Evolutionary conservation across 2,797 vertebrate genomes (phyloP).

Genomic region (Peromyscus melanophrys): DNA sequence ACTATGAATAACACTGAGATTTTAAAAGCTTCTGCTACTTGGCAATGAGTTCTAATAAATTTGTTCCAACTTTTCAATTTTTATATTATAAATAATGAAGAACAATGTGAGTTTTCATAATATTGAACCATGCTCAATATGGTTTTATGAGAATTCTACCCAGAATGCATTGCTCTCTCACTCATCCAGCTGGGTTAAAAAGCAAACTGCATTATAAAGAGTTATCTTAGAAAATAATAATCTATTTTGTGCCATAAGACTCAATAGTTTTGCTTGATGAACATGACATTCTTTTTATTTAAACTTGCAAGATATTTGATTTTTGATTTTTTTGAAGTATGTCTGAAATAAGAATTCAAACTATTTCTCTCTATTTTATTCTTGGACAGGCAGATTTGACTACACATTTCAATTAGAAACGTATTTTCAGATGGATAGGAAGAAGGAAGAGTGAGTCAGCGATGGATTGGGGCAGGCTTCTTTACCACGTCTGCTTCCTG

Average conservation of each 20-base stretch:
- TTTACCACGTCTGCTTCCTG: conserved; percentile 82
- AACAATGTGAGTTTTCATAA: conserved; percentile 55
- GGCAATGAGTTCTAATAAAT: conserved; percentile 35
- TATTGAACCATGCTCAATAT: conserved; percentile 34
- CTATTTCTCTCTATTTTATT: conserved; percentile 78
- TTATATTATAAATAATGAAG: conserved; percentile 71
- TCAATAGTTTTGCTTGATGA: conserved; percentile 69
- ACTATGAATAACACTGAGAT: not conserved
- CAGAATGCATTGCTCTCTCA: conserved; percentile 68
- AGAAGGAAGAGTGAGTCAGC: conserved; percentile 83
- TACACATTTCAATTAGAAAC: conserved; percentile 85
- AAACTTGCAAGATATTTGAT: conserved; percentile 55
- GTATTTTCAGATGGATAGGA: conserved; percentile 81
- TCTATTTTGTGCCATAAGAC: conserved; percentile 65
- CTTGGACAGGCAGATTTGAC: conserved; percentile 78
- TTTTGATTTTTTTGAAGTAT: conserved; percentile 66
- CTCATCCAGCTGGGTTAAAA: not conserved
- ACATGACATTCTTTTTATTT: conserved; percentile 42
- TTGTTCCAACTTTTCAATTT: conserved; percentile 69
- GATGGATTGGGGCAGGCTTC: conserved; percentile 82
- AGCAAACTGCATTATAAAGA: conserved; percentile 63
- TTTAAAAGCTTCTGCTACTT: not conserved
- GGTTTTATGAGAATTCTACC: conserved; percentile 68
- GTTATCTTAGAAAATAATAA: conserved; percentile 68
- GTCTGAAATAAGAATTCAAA: conserved; percentile 78